Evolutionary conservation across 2,888 invertebrate genomes (phyloP), one percentile per base, ranked within the genome.

Genomic region (Himalopsyche anomala): DNA sequence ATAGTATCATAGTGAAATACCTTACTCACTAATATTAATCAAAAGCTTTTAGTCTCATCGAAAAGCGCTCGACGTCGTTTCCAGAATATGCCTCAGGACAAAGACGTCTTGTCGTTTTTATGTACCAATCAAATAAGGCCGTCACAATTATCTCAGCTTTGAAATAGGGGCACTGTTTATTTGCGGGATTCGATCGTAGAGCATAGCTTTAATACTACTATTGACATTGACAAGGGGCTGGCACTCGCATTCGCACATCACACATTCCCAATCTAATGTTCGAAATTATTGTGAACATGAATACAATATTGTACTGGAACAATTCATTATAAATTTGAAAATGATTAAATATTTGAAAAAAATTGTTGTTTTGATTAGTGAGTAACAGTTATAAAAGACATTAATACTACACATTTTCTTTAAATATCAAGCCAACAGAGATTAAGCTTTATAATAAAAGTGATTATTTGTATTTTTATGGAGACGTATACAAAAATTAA

Each of bases 191-290:
- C 51, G 51, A 84, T 55, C 83, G 80, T 40, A 51, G 36, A 85
- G 38, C 80, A 54, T 38, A 82, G 19, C 80, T 80, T 56, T 80
- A 85, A 74, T 74, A 74, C 74, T 85, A 86, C 87, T 85, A 85
- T 85, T 87, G 85, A 85, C 87, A 80, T 83, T 85, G 85, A 87
- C 87, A 81, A 85, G 85, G 87, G 85, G 55, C 17, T 42, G 69
- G 83, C 69, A 86, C 55, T 19, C 36, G 83, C 54, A 84, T 54
- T 19, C 36, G 28, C 56, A 55, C 55, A 38, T 84, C 45, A 45
- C 69, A 28, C 83, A 62, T 83, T 74, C 36, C 74, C 74, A 74
- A 74, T 19, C 74, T 12, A 74, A 74, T 74, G 15, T 45, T 45
- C 80, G 5, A 80, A 6, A 80, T 28, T 28, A 28, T 36, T 74